Evolutionary conservation across 2,797 vertebrate genomes (phyloP).

Genomic region (Scarus forsteni): DNA sequence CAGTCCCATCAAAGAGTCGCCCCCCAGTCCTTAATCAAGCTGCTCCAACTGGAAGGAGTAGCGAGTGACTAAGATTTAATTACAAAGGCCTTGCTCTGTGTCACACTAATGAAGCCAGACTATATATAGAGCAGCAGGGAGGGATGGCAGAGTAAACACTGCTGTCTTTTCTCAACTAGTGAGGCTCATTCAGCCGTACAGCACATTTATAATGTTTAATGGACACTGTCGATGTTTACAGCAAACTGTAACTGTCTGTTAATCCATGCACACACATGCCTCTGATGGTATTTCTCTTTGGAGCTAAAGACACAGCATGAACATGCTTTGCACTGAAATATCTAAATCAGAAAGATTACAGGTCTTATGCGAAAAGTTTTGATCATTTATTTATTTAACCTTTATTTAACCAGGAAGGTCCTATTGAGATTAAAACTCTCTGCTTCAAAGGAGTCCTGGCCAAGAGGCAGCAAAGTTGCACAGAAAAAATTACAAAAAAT

Average conservation of each 20-base stretch:
- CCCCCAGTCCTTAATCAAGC: conserved; percentile 51
- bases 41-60: conserved; percentile 58
- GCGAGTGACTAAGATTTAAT: conserved; percentile 71
- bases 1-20: conserved; percentile 49
- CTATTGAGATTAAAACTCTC: too few species aligned
- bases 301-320: background rate
- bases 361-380: too few species aligned
- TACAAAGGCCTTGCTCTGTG: conserved; percentile 73
- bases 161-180: conserved; percentile 40
- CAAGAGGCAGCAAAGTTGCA: too few species aligned
- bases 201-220: conserved; percentile 4
- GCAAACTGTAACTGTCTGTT: background rate
- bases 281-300: background rate
- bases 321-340: too few species aligned
- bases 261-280: background rate
- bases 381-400: too few species aligned
- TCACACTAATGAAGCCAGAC: conserved; percentile 70
- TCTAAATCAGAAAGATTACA: too few species aligned
- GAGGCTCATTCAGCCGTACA: conserved; percentile 19
- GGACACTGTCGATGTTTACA: background rate
- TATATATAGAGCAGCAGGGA: conserved; percentile 62
- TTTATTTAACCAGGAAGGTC: too few species aligned
- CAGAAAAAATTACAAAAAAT: too few species aligned
- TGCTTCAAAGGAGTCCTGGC: too few species aligned
- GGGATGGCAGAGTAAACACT: conserved; percentile 40